Conservation (phyloP, 1,140 invertebrate species). For the Anoplolepis gracilipes region DNA sequence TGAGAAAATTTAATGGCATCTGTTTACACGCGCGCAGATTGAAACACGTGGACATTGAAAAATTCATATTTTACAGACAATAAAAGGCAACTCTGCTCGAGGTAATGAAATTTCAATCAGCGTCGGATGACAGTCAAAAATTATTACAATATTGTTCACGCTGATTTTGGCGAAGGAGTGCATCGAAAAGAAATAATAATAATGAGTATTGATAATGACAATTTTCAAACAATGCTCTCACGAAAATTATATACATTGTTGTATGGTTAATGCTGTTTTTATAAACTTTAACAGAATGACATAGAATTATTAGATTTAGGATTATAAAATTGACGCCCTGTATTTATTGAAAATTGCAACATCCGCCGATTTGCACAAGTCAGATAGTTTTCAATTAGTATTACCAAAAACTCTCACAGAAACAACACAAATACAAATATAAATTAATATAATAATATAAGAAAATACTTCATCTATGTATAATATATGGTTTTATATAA, state of each 20-base stretch:
- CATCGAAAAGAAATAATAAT: neutral
- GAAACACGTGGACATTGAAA: too few species aligned
- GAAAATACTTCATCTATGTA: too few species aligned
- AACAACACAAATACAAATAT: neutral
- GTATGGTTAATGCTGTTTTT: neutral
- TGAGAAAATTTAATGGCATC: constrained; percentile 25
- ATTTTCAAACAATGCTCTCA: neutral
- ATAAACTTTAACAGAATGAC: neutral
- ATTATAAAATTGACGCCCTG: neutral
- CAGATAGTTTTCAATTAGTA: neutral
- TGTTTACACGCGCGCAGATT: constrained; percentile 35
- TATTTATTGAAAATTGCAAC: neutral
- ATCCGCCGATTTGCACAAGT: neutral
- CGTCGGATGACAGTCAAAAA: neutral
- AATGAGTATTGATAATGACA: neutral
- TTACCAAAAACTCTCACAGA: neutral
- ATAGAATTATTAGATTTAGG: neutral
- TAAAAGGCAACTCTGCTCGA: too few species aligned
- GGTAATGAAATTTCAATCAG: constrained; percentile 60
- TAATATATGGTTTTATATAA: neutral
- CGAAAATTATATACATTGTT: neutral
- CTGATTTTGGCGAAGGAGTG: neutral
- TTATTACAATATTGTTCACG: neutral
- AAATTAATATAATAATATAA: constrained; percentile 5
- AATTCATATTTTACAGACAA: too few species aligned